A percentile compares a stretch with the other conserved stretches of the same genome.
These are phyloP conservation scores for Fragum whitleyi DNA, from an alignment of 2,888 invertebrate species.

Conservation along the genomic window DNA sequence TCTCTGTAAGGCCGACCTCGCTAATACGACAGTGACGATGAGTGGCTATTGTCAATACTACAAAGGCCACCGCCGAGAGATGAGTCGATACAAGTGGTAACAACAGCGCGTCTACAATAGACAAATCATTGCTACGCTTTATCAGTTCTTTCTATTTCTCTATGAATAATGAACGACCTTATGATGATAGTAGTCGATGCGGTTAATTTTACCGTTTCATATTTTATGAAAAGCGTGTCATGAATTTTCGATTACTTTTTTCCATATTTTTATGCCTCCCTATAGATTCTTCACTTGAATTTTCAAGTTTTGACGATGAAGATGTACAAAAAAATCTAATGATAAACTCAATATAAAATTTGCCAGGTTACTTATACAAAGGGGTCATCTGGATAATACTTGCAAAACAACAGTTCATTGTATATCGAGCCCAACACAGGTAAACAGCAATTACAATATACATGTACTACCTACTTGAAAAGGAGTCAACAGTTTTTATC, in stretches of 20 bases:
- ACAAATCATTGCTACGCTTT: slow-evolving; percentile 18
- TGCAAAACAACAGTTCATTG: too few relatives aligned
- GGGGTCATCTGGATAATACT: too few relatives aligned
- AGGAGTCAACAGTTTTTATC: too few relatives aligned
- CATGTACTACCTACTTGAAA: too few relatives aligned
- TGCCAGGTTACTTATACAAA: too few relatives aligned
- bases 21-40: slow-evolving; percentile 23
- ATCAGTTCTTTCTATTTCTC: background rate
- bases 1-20: slow-evolving; percentile 5
- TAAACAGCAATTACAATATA: too few relatives aligned
- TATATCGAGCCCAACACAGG: too few relatives aligned
- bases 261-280: background rate
- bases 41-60: slow-evolving; percentile 12
- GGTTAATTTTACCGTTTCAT: background rate
- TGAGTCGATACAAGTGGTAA: slow-evolving; percentile 21
- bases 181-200: background rate
- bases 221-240: background rate
- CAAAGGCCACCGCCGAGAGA: slow-evolving; percentile 16
- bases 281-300: too few relatives aligned
- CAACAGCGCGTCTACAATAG: slow-evolving; percentile 3
- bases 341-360: too few relatives aligned
- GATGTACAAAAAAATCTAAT: too few relatives aligned
- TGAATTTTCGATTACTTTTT: background rate
- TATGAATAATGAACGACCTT: background rate
- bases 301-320: too few relatives aligned